Evolutionary conservation across 53 echinoderm and acorn worm species (phyloP).

Genomic region (Paracentrotus lividus): DNA sequence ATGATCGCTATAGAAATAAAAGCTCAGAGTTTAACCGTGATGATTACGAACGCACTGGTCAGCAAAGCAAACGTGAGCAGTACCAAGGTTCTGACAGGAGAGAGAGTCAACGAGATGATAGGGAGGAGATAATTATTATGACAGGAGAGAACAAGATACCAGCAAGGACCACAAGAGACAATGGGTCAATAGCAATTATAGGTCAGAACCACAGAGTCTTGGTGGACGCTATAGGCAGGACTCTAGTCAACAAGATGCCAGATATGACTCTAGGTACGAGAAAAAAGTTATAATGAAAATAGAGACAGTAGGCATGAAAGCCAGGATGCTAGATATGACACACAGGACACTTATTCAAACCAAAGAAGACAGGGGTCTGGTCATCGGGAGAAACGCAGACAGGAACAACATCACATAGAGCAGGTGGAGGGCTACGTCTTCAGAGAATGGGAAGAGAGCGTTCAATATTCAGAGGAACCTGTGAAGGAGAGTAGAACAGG

Average conservation of each 20-base stretch:
- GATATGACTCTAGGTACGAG: neutral
- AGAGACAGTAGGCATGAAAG: slow-evolving; percentile 3
- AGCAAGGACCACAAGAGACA: neutral
- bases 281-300: neutral
- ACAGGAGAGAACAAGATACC: slow-evolving; percentile 26
- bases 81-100: neutral
- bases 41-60: slow-evolving; percentile 66
- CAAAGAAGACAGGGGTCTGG: neutral
- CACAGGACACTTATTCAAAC: slow-evolving; percentile 14
- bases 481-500: slow-evolving; percentile 1
- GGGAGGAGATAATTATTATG: slow-evolving; percentile 17
- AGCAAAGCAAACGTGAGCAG: slow-evolving; percentile 15
- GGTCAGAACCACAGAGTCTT: neutral
- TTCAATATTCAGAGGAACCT: neutral
- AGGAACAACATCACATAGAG: neutral
- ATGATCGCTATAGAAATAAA: neutral
- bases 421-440: neutral
- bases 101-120: neutral
- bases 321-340: slow-evolving; percentile 25
- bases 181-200: slow-evolving; percentile 55
- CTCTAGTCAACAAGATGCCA: neutral
- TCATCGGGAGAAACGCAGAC: neutral
- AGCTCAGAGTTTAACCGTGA: slow-evolving; percentile 36
- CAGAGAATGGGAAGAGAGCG: slow-evolving; percentile 8
- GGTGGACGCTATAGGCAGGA: slow-evolving; percentile 31